Evolutionary conservation across 2,797 vertebrate genomes (phyloP).

Genomic region (Pseudochromis fuscus): DNA sequence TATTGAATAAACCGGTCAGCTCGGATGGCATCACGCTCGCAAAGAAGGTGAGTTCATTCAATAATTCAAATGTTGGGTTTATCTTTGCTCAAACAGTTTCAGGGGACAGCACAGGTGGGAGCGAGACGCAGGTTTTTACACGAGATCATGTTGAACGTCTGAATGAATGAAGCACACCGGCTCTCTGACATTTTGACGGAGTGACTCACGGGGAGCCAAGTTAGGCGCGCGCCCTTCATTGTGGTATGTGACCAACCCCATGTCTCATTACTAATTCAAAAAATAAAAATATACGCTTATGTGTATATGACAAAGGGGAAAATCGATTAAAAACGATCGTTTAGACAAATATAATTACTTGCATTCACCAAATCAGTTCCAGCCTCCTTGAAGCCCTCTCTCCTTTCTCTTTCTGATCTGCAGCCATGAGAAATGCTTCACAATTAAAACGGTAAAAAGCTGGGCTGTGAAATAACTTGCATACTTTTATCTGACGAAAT

Average conservation of each 20-base stretch:
- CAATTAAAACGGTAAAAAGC: not conserved
- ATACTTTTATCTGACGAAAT: not conserved
- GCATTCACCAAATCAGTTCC: no score
- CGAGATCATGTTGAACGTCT: accelerated
- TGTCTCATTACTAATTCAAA: accelerated
- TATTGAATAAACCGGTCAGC: constrained; percentile 76
- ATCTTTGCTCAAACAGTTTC: accelerated
- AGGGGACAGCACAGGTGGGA: accelerated
- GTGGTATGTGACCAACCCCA: not conserved
- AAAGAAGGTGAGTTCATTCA: constrained; percentile 72
- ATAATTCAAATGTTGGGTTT: not conserved
- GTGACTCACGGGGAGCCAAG: not conserved
- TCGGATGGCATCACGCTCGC: constrained; percentile 62
- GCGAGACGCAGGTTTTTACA: accelerated
- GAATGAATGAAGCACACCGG: constrained; percentile 49
- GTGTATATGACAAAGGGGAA: no score
- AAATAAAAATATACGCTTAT: no score
- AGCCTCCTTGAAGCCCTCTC: not conserved
- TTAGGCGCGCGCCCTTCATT: constrained; percentile 1
- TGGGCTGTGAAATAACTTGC: not conserved
- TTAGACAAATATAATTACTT: accelerated
- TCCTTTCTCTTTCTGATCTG: no score
- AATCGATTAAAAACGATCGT: not conserved
- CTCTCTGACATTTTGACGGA: constrained; percentile 14
- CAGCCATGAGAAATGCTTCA: not conserved